phyloP scores from a whole-genome alignment of 2,113 vertebrate species.

The Melanocharis versteri region DNA sequence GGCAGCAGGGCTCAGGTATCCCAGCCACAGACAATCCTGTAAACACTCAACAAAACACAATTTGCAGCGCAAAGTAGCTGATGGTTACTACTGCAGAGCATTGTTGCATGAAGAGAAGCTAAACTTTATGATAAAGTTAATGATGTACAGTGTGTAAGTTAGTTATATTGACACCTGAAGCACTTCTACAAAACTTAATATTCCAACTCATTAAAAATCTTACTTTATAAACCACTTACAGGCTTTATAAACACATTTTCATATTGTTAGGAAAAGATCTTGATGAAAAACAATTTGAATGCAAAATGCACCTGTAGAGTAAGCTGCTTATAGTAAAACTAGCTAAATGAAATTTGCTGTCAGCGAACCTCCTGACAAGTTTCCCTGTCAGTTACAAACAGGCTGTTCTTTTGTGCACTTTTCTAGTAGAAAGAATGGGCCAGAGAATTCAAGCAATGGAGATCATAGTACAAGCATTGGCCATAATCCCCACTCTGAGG shows the following conservation, averaged over 20 bases:
- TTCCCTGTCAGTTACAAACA: neutral
- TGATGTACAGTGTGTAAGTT: neutral
- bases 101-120: neutral
- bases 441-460: neutral
- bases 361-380: neutral
- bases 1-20: neutral
- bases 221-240: slow-evolving; percentile 41
- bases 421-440: neutral
- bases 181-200: slow-evolving; percentile 34
- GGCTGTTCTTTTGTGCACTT: neutral
- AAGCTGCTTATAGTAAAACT: slow-evolving; percentile 9
- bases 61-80: neutral
- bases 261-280: slow-evolving; percentile 18
- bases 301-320: neutral
- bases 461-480: neutral
- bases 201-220: slow-evolving; percentile 50
- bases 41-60: neutral
- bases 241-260: slow-evolving; percentile 29
- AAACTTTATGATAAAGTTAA: slow-evolving; percentile 20
- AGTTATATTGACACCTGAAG: slow-evolving; percentile 35
- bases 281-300: slow-evolving; percentile 38
- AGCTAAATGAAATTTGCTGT: slow-evolving; percentile 28
- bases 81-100: neutral
- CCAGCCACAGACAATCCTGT: neutral
- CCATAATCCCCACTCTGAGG: neutral